Percentiles rank a stretch among this genome's conserved stretches.
Evolutionary conservation across 2,888 invertebrate genomes (phyloP).

Genomic region (Heliconius cydno): DNA sequence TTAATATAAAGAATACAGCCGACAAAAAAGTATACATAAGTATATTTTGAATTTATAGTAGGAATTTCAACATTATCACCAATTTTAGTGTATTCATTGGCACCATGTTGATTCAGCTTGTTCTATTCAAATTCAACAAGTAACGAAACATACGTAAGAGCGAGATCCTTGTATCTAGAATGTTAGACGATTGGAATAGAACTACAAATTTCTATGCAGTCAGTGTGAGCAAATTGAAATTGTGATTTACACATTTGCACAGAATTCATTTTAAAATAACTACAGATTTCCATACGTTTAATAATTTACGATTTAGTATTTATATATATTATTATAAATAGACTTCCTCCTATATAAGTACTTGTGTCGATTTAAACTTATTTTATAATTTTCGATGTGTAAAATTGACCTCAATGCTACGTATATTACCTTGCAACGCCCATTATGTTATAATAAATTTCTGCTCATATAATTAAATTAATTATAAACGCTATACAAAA

Average conservation of each 20-base stretch:
- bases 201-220: constrained; percentile 26
- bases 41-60: background rate
- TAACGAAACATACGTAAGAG: constrained; percentile 21
- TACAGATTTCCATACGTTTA: constrained; percentile 11
- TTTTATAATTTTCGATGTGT: constrained; percentile 11
- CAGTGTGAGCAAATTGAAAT: constrained; percentile 19
- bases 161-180: constrained; percentile 22
- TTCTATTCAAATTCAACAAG: constrained; percentile 20
- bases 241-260: constrained; percentile 26
- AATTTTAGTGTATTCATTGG: background rate
- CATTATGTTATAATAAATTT: background rate
- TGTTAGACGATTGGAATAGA: constrained; percentile 23
- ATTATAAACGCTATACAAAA: constrained; percentile 1
- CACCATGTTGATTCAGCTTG: constrained; percentile 13
- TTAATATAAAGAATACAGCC: no score
- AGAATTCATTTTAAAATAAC: constrained; percentile 14
- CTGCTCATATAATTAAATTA: background rate
- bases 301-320: constrained; percentile 9
- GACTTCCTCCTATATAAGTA: background rate
- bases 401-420: background rate
- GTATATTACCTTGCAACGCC: background rate
- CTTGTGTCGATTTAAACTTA: background rate
- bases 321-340: constrained; percentile 2
- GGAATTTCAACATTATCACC: background rate
- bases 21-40: no score